phyloP scores from a whole-genome alignment of 2,888 invertebrate genomes.

The Eupithecia tripunctaria region DNA sequence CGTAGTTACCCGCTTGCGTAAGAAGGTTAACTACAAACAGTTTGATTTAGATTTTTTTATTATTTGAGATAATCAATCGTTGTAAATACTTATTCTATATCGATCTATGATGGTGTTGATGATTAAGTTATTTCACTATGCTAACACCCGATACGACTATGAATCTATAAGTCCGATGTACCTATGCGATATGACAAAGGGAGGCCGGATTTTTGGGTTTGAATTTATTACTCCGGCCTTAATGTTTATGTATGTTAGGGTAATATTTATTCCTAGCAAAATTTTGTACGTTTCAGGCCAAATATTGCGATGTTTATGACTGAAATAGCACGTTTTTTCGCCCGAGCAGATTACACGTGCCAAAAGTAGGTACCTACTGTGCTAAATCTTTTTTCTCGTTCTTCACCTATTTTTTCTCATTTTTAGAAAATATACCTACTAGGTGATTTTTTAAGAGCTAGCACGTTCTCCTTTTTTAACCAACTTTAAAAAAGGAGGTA shows the following conservation, averaged over 20 bases:
- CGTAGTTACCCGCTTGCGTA: too few relatives aligned
- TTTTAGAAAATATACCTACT: too few relatives aligned
- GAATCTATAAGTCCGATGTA: constrained; percentile 32
- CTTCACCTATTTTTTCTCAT: too few relatives aligned
- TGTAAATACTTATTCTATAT: too few relatives aligned
- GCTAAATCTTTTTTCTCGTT: too few relatives aligned
- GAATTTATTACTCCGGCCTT: constrained; percentile 50
- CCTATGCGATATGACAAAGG: constrained; percentile 50
- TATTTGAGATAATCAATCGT: too few relatives aligned
- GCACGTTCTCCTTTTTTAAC: too few relatives aligned
- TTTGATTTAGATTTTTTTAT: too few relatives aligned
- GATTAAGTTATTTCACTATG: background rate
- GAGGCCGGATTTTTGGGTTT: constrained; percentile 51
- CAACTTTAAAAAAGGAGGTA: too few relatives aligned
- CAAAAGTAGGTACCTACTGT: background rate
- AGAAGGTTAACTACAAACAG: too few relatives aligned
- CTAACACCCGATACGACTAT: constrained; percentile 15
- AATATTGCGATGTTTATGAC: constrained; percentile 24
- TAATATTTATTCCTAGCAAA: constrained; percentile 43
- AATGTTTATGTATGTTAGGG: constrained; percentile 41
- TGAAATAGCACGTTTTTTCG: constrained; percentile 9
- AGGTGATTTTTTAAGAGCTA: too few relatives aligned
- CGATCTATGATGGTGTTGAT: too few relatives aligned
- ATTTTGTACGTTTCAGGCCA: constrained; percentile 29
- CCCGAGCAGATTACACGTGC: background rate